Evolutionary conservation across 2,797 vertebrate species (phyloP).

Genomic region (Acanthopagrus latus): DNA sequence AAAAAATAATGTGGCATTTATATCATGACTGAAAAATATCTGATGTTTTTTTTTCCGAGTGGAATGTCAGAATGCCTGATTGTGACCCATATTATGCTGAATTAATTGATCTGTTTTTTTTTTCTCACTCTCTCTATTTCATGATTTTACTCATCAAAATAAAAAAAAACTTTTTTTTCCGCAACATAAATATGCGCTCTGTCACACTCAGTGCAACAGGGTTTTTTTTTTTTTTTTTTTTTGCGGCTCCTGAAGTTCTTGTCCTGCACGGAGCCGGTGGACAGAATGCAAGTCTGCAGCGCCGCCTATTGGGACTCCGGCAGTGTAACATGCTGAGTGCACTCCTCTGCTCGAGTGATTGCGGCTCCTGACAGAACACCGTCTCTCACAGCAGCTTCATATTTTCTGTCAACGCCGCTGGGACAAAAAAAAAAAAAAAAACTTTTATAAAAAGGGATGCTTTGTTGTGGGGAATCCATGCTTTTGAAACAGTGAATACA

Average conservation of each 20-base stretch:
- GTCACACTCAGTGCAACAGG: slow-evolving; percentile 22
- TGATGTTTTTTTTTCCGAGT: not conserved
- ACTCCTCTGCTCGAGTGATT: not conserved
- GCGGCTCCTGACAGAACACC: slow-evolving; percentile 27
- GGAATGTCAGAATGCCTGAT: not conserved
- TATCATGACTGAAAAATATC: not conserved
- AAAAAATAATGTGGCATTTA: not conserved
- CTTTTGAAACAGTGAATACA: not conserved
- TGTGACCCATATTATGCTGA: not conserved
- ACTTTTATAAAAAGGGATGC: not conserved
- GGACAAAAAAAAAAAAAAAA: not conserved
- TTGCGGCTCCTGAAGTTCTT: slow-evolving; percentile 18
- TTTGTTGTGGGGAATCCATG: not conserved
- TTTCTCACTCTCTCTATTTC: not conserved
- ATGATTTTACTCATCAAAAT: not conserved
- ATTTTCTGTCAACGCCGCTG: not conserved
- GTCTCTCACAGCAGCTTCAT: not conserved
- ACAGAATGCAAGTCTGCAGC: slow-evolving; percentile 75
- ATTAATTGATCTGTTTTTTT: not conserved
- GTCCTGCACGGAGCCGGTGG: not conserved
- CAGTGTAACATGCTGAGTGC: slow-evolving; percentile 24
- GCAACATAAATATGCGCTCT: not conserved
- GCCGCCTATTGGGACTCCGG: slow-evolving; percentile 70
- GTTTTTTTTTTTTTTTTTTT: not conserved
- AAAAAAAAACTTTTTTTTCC: not conserved